These are phyloP conservation scores for Scortum barcoo DNA, from an alignment of 2,113 vertebrate genomes.

Conservation along the genomic window DNA sequence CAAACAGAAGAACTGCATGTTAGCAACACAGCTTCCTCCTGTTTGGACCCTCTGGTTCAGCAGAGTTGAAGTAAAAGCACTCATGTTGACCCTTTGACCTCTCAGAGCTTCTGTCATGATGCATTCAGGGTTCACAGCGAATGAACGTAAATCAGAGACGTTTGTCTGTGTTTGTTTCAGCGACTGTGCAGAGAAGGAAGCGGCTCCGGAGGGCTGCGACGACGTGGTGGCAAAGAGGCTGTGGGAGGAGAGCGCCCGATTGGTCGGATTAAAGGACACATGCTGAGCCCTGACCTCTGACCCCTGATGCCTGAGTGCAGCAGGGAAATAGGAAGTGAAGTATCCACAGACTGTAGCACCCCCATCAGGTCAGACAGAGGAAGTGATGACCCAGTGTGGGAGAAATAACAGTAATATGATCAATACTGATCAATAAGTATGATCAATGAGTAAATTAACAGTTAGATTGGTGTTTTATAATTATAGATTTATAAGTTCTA, in stretches of 20 bases:
- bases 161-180: slow-evolving; percentile 72
- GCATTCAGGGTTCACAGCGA: not conserved
- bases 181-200: slow-evolving; percentile 77
- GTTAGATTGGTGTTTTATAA: no score
- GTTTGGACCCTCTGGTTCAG: no score
- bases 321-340: not conserved
- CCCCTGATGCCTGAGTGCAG: not conserved
- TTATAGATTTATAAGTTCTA: no score
- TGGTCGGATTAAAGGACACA: slow-evolving; percentile 73
- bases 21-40: no score
- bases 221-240: slow-evolving; percentile 66
- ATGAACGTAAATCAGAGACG: no score
- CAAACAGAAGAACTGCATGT: no score
- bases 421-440: not conserved
- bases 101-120: no score
- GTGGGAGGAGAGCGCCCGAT: slow-evolving; percentile 81
- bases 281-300: slow-evolving; percentile 86
- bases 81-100: no score
- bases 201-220: slow-evolving; percentile 75
- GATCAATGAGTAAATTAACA: no score
- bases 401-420: not conserved
- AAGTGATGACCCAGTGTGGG: not conserved
- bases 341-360: not conserved
- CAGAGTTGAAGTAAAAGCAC: no score
- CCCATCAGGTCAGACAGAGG: not conserved